Evolutionary conservation across 2,113 vertebrate genomes (phyloP), one percentile per base, ranked within the genome.

Genomic region (Stigmatopora argus): DNA sequence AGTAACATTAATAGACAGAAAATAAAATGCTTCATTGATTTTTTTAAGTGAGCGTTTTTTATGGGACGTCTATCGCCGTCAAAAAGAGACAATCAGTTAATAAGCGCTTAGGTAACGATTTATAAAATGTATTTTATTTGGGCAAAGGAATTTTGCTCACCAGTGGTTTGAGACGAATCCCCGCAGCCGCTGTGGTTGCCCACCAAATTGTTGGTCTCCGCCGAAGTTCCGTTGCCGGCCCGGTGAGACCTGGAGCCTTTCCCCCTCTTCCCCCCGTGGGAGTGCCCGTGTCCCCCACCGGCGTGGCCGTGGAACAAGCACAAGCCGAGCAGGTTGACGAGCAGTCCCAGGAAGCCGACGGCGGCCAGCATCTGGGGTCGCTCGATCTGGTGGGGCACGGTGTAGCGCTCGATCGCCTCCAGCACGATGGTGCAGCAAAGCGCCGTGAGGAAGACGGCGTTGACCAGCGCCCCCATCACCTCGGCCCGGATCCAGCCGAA

Each of bases 401-500:
- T 94, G 89, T 97, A 97, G 67, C 94, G 95, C 90, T 97, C 94
- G 66, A 96, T 72, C 75, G 94, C 96, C 90, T 98, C 95, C 85
- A 97, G 91, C 38, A 98, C 87, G 88, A 99, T 96, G 87, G 94
- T 96, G 91, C 98, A 97, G 89, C 96, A 98, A 53, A 98, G 92
- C 62, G 95, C 95, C 62, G 95, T 98, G 73, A 97, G 95, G 89
- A 98, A 98, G 74, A 99, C 94, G 53, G 96, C 97, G 84, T 98
- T 98, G 71, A 97, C 95, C 67, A 98, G 90, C 14, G 96, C 95
- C n/a, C 96, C 96, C 94, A 99, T 98, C 91, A 97, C 97, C 89
- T 98, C 95, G 41, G 97, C 96, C 55, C 95, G 95, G 88, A 99
- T 95, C 96, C 96, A 99, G 19, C 96, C 96, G 83, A 98, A 97